phyloP scores from a whole-genome alignment of 2,797 vertebrate genomes.

The Mus minutoides region DNA sequence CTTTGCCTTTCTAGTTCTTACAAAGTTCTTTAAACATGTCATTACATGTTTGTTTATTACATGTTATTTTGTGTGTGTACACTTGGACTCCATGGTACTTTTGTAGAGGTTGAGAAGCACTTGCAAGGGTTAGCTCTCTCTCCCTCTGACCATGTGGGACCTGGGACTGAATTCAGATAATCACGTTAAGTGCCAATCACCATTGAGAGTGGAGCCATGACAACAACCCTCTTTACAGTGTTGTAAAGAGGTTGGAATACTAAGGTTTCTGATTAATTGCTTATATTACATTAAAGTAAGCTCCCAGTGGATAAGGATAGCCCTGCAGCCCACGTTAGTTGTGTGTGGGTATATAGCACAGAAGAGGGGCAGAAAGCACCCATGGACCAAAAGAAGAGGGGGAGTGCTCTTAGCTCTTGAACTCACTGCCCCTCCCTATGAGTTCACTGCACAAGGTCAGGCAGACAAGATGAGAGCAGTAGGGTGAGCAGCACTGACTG shows the following conservation, averaged over 20 bases:
- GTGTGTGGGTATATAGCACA: neutral
- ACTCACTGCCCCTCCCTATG: neutral
- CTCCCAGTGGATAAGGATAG: neutral
- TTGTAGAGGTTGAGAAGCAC: neutral
- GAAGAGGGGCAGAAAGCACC: neutral
- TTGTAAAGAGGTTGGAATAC: conserved; percentile 2
- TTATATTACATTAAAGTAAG: neutral
- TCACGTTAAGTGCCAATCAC: neutral
- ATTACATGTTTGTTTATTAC: neutral
- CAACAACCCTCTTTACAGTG: neutral
- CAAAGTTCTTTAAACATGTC: neutral
- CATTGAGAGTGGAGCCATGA: neutral
- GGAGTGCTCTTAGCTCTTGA: neutral
- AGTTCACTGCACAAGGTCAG: too few species aligned
- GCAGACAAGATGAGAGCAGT: too few species aligned
- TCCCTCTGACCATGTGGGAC: neutral
- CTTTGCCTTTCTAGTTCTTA: neutral
- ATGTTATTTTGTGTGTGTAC: neutral
- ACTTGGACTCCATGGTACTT: neutral
- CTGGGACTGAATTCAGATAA: neutral
- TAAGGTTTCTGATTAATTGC: neutral
- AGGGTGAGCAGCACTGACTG: neutral
- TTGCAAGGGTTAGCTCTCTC: too few species aligned
- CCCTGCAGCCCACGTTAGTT: neutral
- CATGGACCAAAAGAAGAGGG: neutral